Percentiles rank a stretch among this genome's conserved stretches.
Conservation (phyloP, 2,113 vertebrate genomes). For the Dascyllus trimaculatus region DNA sequence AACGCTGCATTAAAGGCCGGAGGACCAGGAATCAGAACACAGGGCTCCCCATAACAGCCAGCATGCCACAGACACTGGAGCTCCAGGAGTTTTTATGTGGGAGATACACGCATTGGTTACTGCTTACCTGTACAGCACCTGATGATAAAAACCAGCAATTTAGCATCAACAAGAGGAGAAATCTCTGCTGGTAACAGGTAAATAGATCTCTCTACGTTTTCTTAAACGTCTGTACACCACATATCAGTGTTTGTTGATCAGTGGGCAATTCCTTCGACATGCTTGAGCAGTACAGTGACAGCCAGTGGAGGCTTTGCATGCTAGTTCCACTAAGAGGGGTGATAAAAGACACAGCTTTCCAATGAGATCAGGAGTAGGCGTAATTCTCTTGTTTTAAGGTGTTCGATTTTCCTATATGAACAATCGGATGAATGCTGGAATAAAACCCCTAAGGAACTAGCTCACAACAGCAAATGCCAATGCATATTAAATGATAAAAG, state of each 20-base stretch:
- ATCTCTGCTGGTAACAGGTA: conserved; percentile 57
- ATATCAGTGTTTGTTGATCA: conserved; percentile 36
- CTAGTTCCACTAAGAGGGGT: conserved; percentile 62
- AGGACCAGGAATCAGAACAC: background rate
- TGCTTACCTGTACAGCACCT: conserved; percentile 67
- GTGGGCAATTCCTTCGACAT: conserved; percentile 68
- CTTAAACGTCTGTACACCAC: background rate
- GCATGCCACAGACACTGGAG: conserved; percentile 84
- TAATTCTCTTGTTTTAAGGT: conserved; percentile 7
- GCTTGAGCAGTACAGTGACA: conserved; percentile 71
- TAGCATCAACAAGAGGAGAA: conserved; percentile 41
- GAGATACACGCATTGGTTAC: conserved; percentile 61
- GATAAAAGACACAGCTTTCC: conserved; percentile 14
- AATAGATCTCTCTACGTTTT: conserved; percentile 6
- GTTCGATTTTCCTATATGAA: conserved; percentile 31
- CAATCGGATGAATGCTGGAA: background rate
- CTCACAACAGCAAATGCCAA: conserved; percentile 49
- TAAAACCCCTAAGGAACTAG: conserved; percentile 54
- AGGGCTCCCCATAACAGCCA: conserved; percentile 70
- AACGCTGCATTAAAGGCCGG: conserved; percentile 10
- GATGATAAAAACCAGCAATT: conserved; percentile 55
- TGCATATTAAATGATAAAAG: conserved; percentile 39
- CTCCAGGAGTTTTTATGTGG: conserved; percentile 62
- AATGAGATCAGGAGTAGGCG: conserved; percentile 12
- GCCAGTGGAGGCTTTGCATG: conserved; percentile 74